Evolutionary conservation across 2,113 vertebrate species (phyloP), one percentile per base, ranked within the genome.

Genomic region (Bothrops jararaca): DNA sequence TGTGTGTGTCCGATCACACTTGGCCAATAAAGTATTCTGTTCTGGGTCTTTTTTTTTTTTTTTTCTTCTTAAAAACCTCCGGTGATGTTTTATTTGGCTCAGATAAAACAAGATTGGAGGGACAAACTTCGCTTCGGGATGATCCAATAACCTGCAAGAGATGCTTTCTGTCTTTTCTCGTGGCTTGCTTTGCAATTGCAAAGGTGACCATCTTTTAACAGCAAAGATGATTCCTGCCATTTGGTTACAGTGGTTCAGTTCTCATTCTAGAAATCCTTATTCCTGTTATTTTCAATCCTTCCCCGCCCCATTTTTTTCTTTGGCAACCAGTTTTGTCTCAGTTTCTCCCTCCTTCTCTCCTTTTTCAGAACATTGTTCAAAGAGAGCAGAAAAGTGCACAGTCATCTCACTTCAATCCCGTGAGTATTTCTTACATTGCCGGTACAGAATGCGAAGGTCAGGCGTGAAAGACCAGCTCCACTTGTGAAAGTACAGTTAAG

Each of bases 381-480:
- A 94, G 99, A 98, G 96, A 98, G 98, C 96, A 98, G 97, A 96
- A 98, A 97, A 94, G 96, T 98, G 60, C 97, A 98, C 0, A 97
- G 97, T 69, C 97, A 98, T 74, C 96, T 97, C 91, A 96, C 97
- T 2, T 97, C 98, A 69, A 96, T 98, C 95, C 96, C 96, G 98
- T 99, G 96, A 99, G 98, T 98, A 96, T 96, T 91, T 92, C 0
- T 23, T 93, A 5, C 23, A 0, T 29, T 86, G 85, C 85, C 45
- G 26, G 22, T 6, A 80, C 7, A 80, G 20, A 22, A 42, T 42
- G 58, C 11, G 11, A 11, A 29, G 4, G 11, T 64, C 26, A 64
- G 60, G 11, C n/a, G 13, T n/a, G 29, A 69, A 34, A 60, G 10
- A 11, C 58, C 3, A 60, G 9, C 1, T 29, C 58, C 29, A n/a